Percentiles rank a stretch among this genome's conserved stretches.
Evolutionary conservation across 2,113 vertebrate species (phyloP).

Genomic region (Illadopsis cleaveri): DNA sequence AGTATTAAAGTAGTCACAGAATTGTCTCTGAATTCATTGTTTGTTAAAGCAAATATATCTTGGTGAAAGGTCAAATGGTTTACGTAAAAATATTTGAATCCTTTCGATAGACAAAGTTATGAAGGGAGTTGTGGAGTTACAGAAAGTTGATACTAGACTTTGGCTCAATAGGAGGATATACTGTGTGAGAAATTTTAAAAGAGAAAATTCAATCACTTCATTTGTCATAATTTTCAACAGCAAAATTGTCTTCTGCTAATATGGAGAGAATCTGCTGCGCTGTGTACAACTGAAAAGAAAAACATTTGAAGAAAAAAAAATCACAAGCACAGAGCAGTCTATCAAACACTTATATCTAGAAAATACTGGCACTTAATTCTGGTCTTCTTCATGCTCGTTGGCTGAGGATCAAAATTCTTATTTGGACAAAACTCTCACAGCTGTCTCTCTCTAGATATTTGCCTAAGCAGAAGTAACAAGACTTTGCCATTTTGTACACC

Average conservation of each 20-base stretch:
- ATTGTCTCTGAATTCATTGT: neutral
- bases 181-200: neutral
- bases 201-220: neutral
- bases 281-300: neutral
- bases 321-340: neutral
- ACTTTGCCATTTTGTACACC: conserved; percentile 39
- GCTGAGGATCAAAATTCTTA: conserved; percentile 56
- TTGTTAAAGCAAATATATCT: conserved; percentile 41
- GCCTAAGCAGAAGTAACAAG: conserved; percentile 42
- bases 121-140: neutral
- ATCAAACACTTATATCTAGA: conserved; percentile 32
- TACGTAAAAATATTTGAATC: neutral
- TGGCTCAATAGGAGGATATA: neutral
- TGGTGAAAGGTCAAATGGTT: conserved; percentile 12
- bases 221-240: conserved; percentile 3
- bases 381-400: conserved; percentile 56
- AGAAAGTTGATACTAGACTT: neutral
- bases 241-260: neutral
- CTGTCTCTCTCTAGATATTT: conserved; percentile 57
- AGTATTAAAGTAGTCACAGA: neutral
- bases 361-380: conserved; percentile 58
- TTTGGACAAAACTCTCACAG: conserved; percentile 58
- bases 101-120: neutral
- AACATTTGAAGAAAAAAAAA: neutral
- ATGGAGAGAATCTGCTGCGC: neutral